These are phyloP conservation scores for Idris sp. DNA, from an alignment of 1,140 invertebrate species.

Conservation along the genomic window DNA sequence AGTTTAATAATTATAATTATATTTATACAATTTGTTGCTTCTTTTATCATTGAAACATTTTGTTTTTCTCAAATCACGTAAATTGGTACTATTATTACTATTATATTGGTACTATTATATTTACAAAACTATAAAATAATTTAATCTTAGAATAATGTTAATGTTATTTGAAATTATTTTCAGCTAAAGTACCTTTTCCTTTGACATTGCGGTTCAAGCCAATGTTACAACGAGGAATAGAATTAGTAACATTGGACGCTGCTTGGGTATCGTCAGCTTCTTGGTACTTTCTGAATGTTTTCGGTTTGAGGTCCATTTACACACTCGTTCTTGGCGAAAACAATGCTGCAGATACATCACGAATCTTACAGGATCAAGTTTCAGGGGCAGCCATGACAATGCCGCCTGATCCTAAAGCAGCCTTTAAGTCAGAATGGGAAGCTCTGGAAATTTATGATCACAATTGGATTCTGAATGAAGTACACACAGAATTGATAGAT, in stretches of 20 bases:
- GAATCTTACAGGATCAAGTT: slow-evolving; percentile 99
- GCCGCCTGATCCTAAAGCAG: slow-evolving; percentile 98
- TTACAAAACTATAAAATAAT: background rate
- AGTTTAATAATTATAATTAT: too few relatives aligned
- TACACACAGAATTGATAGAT: slow-evolving; percentile 83
- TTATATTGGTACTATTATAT: too few relatives aligned
- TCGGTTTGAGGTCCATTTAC: slow-evolving; percentile 98
- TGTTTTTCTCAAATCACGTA: too few relatives aligned
- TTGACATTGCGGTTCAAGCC: slow-evolving; percentile 98
- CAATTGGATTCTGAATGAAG: slow-evolving; percentile 90
- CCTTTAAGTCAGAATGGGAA: slow-evolving; percentile 99
- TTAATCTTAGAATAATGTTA: background rate
- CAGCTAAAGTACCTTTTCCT: slow-evolving; percentile 98
- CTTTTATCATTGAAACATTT: too few relatives aligned
- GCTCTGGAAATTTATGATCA: slow-evolving; percentile 97
- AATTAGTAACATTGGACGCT: slow-evolving; percentile 95
- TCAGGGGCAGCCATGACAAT: slow-evolving; percentile 97
- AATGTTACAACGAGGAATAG: slow-evolving; percentile 99
- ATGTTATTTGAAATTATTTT: slow-evolving; percentile 55
- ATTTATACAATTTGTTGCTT: too few relatives aligned
- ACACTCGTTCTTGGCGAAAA: slow-evolving; percentile 98
- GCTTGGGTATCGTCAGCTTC: slow-evolving; percentile 99
- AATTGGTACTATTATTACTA: too few relatives aligned
- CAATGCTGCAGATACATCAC: slow-evolving; percentile 98
- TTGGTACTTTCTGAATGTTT: slow-evolving; percentile 99